Evolutionary conservation across 2,113 vertebrate genomes (phyloP).

Genomic region (Eolophus roseicapilla): DNA sequence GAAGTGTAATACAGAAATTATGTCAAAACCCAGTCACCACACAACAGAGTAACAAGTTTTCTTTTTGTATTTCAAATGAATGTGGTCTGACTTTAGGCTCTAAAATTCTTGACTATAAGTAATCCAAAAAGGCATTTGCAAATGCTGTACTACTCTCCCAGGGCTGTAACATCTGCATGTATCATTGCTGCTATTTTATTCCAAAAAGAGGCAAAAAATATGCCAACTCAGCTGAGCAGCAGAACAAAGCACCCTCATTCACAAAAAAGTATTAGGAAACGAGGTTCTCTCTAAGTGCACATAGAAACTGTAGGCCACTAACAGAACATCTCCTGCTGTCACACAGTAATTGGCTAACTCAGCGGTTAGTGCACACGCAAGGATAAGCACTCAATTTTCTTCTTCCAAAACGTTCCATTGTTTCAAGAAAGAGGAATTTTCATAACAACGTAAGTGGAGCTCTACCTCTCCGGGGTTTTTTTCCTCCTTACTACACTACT

Average conservation of each 20-base stretch:
- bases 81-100: background rate
- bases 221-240: background rate
- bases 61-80: background rate
- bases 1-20: background rate
- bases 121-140: background rate
- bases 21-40: background rate
- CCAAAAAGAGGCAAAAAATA: background rate
- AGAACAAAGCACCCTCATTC: background rate
- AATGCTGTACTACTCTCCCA: background rate
- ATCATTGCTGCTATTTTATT: background rate
- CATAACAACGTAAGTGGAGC: accelerated
- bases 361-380: background rate
- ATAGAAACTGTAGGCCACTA: background rate
- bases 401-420: background rate
- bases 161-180: background rate
- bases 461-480: accelerated
- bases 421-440: background rate
- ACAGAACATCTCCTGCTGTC: background rate
- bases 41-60: background rate
- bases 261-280: background rate
- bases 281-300: background rate
- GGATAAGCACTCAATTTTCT: background rate
- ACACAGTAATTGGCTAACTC: background rate
- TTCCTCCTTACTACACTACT: background rate
- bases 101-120: background rate